Evolutionary conservation across 2,113 vertebrate species (phyloP).

Genomic region (Trinectes maculatus): DNA sequence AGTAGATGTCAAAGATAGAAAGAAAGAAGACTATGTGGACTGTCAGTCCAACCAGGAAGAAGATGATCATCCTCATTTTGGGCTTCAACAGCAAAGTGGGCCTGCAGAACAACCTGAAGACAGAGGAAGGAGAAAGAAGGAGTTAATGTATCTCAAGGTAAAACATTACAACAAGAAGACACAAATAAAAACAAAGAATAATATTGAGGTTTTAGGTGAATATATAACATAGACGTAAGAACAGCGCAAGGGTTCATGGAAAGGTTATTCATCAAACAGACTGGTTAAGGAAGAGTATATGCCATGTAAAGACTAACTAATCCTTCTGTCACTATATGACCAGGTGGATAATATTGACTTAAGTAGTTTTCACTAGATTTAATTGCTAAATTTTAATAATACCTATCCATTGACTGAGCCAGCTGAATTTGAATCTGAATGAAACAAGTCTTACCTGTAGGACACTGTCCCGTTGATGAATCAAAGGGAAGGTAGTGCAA

Average conservation of each 20-base stretch:
- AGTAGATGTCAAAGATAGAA: constrained; percentile 99
- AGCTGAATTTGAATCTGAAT: not conserved
- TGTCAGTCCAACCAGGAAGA: constrained; percentile 87
- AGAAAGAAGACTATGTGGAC: constrained; percentile 92
- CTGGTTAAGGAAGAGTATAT: constrained; percentile 4
- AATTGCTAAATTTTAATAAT: too few relatives aligned
- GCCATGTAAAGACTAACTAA: constrained; percentile 20
- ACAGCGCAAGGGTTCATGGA: too few relatives aligned
- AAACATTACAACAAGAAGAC: too few relatives aligned
- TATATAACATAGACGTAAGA: too few relatives aligned
- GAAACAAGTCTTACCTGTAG: constrained; percentile 53
- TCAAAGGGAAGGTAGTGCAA: constrained; percentile 29
- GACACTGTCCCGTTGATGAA: constrained; percentile 12
- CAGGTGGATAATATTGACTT: not conserved
- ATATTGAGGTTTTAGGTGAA: too few relatives aligned
- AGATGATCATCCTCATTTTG: constrained; percentile 82
- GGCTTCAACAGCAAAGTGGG: not conserved
- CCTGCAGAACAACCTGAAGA: constrained; percentile 11
- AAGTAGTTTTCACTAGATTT: not conserved
- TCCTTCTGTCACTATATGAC: constrained; percentile 34
- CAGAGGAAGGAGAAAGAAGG: not conserved
- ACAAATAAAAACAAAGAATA: not conserved
- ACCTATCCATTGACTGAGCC: not conserved
- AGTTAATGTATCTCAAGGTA: too few relatives aligned
- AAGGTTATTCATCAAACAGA: not conserved